Conservation (phyloP, 1,140 invertebrate species). For the Gonatopus flavifemur region DNA sequence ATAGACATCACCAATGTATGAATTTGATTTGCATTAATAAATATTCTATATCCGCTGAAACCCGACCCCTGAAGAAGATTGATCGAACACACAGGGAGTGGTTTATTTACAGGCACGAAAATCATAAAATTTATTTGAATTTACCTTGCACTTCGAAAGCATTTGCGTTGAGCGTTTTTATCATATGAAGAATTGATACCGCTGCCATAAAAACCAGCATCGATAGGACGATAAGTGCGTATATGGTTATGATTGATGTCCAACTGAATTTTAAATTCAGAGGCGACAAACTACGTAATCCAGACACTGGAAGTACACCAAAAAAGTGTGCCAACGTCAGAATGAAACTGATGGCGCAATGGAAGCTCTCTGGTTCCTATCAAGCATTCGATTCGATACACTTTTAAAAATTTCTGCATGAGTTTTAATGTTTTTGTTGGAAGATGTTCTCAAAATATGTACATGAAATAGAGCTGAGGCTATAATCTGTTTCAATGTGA, state of each 20-base stretch:
- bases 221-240: slow-evolving; percentile 25
- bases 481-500: too few relatives aligned
- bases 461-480: too few relatives aligned
- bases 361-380: slow-evolving; percentile 48
- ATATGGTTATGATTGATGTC: slow-evolving; percentile 30
- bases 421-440: too few relatives aligned
- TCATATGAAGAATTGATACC: slow-evolving; percentile 42
- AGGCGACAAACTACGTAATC: slow-evolving; percentile 27
- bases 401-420: too few relatives aligned
- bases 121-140: slow-evolving; percentile 6
- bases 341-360: slow-evolving; percentile 39
- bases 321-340: slow-evolving; percentile 47
- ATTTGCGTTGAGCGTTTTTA: slow-evolving; percentile 40
- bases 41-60: too few relatives aligned
- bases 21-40: too few relatives aligned
- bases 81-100: too few relatives aligned
- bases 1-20: too few relatives aligned
- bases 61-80: too few relatives aligned
- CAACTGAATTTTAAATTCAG: slow-evolving; percentile 33
- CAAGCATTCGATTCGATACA: too few relatives aligned
- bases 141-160: slow-evolving; percentile 43
- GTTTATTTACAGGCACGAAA: too few relatives aligned
- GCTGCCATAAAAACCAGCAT: slow-evolving; percentile 31
- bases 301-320: slow-evolving; percentile 44
- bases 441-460: too few relatives aligned